A percentile compares a stretch with the other conserved stretches of the same genome.
These are phyloP conservation scores for Hippocampus barbouri DNA, from an alignment of 2,113 vertebrate genomes.

Conservation along the genomic window DNA sequence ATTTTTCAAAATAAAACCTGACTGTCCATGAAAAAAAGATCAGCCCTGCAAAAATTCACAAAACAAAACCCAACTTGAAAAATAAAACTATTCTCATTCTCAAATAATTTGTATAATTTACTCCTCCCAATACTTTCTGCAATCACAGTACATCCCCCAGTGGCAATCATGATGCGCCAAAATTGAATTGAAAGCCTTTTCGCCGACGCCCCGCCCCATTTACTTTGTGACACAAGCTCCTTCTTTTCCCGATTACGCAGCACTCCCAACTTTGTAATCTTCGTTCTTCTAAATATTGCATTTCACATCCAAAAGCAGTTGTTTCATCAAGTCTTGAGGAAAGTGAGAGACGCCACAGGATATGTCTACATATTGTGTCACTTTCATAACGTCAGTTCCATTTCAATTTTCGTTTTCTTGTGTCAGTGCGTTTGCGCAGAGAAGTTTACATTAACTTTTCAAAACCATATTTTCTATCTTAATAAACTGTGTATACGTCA, in stretches of 20 bases:
- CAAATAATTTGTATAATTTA: not conserved
- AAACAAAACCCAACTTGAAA: too few relatives aligned
- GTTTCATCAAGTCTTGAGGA: constrained; percentile 5
- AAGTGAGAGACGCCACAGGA: not conserved
- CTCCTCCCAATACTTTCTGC: not conserved
- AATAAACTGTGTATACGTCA: not conserved
- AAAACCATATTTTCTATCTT: not conserved
- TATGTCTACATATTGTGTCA: not conserved
- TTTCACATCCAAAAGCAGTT: not conserved
- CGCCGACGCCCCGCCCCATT: not conserved
- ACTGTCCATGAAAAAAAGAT: too few relatives aligned
- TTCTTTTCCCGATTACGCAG: not conserved
- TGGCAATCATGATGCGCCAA: not conserved
- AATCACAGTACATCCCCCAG: not conserved
- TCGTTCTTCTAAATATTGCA: not conserved
- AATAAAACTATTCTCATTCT: too few relatives aligned
- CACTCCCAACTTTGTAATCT: not conserved
- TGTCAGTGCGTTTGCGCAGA: not conserved
- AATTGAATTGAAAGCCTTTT: not conserved
- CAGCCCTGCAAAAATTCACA: too few relatives aligned
- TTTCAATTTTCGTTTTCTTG: not conserved
- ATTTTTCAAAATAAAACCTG: too few relatives aligned
- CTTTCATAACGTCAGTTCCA: not conserved
- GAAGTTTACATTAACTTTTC: not conserved
- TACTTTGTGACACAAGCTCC: not conserved